Evolutionary conservation across 2,113 vertebrate species (phyloP), one percentile per base, ranked within the genome.

Genomic region (Poecile atricapillus): DNA sequence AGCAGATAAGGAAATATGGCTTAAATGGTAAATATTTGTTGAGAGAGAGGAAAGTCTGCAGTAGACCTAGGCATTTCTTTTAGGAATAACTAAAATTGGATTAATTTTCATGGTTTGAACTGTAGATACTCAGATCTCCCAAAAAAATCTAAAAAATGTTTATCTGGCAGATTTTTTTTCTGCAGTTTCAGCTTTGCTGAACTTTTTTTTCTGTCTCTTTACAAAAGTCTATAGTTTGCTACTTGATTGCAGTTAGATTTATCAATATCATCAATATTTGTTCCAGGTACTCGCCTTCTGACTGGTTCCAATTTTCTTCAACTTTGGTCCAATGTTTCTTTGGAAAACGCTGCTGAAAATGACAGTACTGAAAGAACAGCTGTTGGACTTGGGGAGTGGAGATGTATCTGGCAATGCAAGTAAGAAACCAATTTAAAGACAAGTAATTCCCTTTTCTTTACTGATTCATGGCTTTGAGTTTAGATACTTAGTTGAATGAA

Each of bases 341-440:
- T 96, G 84, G 97, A 96, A 73, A 97, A 87, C 27, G 68, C 88
- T 91, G 70, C 95, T 95, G 97, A 98, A 91, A 94, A 81, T 90
- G 97, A 96, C 83, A 97, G 77, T 78, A 47, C 39, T 87, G 96
- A 95, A 77, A 97, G 94, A 96, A 59, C 88, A 55, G 91, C 92
- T 92, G 85, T 93, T 93, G 93, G 92, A 59, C 94, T 91, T 85
- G 98, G 97, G 70, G 94, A 98, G 64, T 99, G 99, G 99, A 98
- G 88, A 35, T 99, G 99, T 95, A 98, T 99, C 96, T 99, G 99
- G 99, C 98, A 99, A 59, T 99, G 98, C 99, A 99, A 98, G 99
- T 99, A 99, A 98, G 99, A 83, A 92, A 41, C 11, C 12, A 1
- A 2, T 83, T 83, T 91, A 62, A 50, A 24, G 27, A 68, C 49